Evolutionary conservation across 2,888 invertebrate species (phyloP), one percentile per base, ranked within the genome.

Genomic region (Formica aserva): DNA sequence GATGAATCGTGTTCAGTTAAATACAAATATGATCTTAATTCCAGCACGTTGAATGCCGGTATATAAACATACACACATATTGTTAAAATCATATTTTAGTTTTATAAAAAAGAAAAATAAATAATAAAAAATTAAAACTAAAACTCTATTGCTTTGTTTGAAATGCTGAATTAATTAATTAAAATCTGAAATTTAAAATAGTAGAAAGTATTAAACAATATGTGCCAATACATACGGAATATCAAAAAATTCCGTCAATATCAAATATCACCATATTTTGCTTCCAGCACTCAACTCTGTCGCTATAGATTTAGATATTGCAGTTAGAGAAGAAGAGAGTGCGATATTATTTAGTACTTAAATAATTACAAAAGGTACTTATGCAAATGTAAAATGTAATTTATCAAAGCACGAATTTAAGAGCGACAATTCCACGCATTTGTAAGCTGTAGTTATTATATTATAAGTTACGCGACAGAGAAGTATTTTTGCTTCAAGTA

Each of bases 331-430:
- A 41, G 41, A 15, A 41, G 13, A 41, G 41, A 41, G 15, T 41
- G 57, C 26, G 22, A 22, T 71, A 45, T 60, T 71, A 45, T 60
- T 45, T 18, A 41, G 52, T 78, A 71, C 57, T 78, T 71, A 71
- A 78, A 32, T 11, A 41, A 57, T 57, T 45, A 32, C 32, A 41
- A 22, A 4, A 15, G 29, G 57, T 78, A 71, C 69, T 78, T 57
- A 71, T 32, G 22, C 48, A n/a, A 11, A 8, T 60, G 15, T 41
- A 15, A 48, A 45, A 32, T 13, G 18, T 71, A 71, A 78, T 71
- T 71, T 32, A 41, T 45, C 22, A 32, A 57, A 38, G 3, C 5
- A 35, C 1, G 48, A 76, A 29, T 67, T 67, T 13, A 26, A 66
- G 22, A 65, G 38, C 5, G 4, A 62, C 26, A 22, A 15, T 74